Evolutionary conservation across 2,888 invertebrate species (phyloP).

Genomic region (Ichneumoninae sp.): DNA sequence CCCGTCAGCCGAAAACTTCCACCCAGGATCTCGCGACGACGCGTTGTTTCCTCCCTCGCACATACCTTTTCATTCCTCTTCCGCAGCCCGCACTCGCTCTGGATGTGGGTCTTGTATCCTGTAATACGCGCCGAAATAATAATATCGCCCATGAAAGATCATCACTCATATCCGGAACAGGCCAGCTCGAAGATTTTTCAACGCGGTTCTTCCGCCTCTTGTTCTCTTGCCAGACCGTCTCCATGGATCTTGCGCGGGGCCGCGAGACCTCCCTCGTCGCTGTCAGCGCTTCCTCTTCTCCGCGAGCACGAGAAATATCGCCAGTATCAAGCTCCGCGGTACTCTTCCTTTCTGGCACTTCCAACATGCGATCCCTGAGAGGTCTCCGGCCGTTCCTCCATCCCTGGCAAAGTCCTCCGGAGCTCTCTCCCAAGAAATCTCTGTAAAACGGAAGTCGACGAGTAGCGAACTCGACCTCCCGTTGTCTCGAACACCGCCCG

Average conservation of each 20-base stretch:
- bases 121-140: constrained; percentile 46
- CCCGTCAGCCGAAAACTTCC: not conserved
- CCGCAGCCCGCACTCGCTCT: not conserved
- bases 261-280: constrained; percentile 36
- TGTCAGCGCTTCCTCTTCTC: constrained; percentile 2
- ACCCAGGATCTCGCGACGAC: not conserved
- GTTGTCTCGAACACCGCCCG: not conserved
- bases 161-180: constrained; percentile 55
- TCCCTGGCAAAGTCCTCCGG: not conserved
- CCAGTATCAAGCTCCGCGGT: not conserved
- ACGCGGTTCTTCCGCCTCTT: not conserved
- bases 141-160: constrained; percentile 48
- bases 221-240: constrained; percentile 11
- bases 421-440: constrained; percentile 11
- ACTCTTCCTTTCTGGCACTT: not conserved
- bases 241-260: constrained; percentile 43
- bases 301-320: constrained; percentile 20
- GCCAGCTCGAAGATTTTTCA: constrained; percentile 43
- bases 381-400: not conserved
- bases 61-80: constrained; percentile 2
- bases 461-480: not conserved
- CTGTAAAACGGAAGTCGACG: constrained; percentile 32
- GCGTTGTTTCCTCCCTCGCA: not conserved
- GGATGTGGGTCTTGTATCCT: constrained; percentile 26
- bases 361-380: constrained; percentile 5